Conservation (phyloP, 2,113 vertebrate genomes). For the Empidonax traillii region DNA sequence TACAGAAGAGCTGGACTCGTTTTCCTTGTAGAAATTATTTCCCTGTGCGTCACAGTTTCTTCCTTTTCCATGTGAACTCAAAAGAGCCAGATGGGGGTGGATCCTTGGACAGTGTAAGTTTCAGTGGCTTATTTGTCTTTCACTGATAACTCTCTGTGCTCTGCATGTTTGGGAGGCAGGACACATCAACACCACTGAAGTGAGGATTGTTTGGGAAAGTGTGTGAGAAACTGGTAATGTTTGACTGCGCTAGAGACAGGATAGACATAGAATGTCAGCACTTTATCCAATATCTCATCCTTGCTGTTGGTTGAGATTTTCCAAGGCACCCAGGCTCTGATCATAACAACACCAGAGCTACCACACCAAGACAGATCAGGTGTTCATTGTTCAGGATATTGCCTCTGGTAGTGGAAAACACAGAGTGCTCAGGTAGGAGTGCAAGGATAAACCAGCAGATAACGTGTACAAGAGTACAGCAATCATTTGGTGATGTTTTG, state of each 20-base stretch:
- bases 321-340: neutral
- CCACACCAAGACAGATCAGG: neutral
- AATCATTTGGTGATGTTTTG: neutral
- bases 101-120: neutral
- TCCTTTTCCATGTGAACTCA: neutral
- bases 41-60: neutral
- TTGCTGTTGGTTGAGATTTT: neutral
- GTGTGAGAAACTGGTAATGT: neutral
- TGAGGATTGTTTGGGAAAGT: neutral
- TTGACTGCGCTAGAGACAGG: neutral
- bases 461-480: neutral
- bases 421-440: neutral
- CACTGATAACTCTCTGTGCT: neutral
- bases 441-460: neutral
- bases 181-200: neutral
- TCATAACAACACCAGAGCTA: neutral
- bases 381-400: neutral
- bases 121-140: neutral
- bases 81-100: neutral
- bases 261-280: neutral
- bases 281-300: neutral
- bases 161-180: neutral
- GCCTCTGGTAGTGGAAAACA: neutral
- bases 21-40: neutral
- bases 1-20: rapidly evolving